These are phyloP conservation scores for Trididemnum nubilum DNA, from an alignment of 23 tunicate species.

Conservation along the genomic window DNA sequence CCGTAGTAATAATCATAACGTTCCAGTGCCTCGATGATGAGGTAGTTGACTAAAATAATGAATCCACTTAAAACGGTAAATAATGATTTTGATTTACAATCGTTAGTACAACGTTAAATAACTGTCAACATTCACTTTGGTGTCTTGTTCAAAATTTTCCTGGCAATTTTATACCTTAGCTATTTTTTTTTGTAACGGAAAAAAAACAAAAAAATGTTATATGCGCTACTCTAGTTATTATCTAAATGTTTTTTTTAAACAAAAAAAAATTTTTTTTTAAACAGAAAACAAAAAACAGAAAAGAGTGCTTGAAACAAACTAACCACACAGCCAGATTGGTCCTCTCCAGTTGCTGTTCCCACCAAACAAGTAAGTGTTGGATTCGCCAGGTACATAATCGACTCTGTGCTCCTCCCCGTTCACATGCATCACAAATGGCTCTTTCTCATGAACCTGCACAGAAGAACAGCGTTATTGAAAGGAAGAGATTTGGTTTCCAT, in stretches of 20 bases:
- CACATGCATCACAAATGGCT: constrained; percentile 78
- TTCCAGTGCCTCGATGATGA: constrained; percentile 91
- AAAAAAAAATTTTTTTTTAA: too few relatives aligned
- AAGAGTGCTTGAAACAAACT: background rate
- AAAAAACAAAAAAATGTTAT: too few relatives aligned
- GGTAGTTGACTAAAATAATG: constrained; percentile 61
- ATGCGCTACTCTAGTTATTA: too few relatives aligned
- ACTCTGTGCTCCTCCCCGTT: constrained; percentile 84
- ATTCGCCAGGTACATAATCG: constrained; percentile 90
- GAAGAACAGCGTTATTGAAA: too few relatives aligned
- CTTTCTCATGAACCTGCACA: constrained; percentile 65
- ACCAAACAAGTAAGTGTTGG: constrained; percentile 84
- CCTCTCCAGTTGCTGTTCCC: constrained; percentile 99
- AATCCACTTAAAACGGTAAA: too few relatives aligned
- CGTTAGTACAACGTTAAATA: background rate
- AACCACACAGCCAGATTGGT: constrained; percentile 95
- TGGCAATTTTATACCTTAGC: too few relatives aligned
- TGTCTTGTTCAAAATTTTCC: background rate
- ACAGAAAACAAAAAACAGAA: background rate
- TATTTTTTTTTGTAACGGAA: too few relatives aligned
- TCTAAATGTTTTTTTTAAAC: too few relatives aligned
- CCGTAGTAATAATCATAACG: constrained; percentile 94
- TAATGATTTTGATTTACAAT: background rate
- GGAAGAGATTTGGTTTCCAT: too few relatives aligned
- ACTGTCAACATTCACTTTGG: too few relatives aligned